A percentile compares a stretch with the other conserved stretches of the same genome.
These are phyloP conservation scores for Nicator chloris DNA, from an alignment of 2,113 vertebrate species.

Conservation along the genomic window DNA sequence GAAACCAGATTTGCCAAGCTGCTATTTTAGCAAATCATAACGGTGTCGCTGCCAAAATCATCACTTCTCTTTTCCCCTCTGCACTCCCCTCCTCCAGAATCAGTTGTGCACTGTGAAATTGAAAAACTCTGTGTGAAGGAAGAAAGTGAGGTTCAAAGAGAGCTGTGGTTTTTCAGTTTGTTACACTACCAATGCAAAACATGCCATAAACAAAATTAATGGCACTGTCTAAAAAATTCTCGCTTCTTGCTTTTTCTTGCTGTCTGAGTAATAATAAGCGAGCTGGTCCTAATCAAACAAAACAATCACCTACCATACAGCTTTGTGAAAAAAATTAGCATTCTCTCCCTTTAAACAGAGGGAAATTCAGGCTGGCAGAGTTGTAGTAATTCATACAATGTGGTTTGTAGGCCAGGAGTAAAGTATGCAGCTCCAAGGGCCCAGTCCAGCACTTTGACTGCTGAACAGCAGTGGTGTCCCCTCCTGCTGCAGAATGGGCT, in stretches of 20 bases:
- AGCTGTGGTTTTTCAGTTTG: conserved; percentile 30
- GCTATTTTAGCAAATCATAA: conserved; percentile 71
- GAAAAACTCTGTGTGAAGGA: conserved; percentile 33
- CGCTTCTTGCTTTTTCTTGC: not conserved
- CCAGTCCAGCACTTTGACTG: not conserved
- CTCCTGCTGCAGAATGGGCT: not conserved
- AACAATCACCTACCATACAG: not conserved
- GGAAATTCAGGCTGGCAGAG: not conserved
- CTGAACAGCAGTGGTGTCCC: not conserved
- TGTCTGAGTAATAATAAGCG: not conserved
- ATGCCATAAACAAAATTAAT: conserved; percentile 57
- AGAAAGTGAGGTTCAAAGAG: conserved; percentile 64
- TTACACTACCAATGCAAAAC: conserved; percentile 28
- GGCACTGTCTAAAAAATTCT: not conserved
- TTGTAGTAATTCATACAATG: not conserved
- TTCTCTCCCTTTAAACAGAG: not conserved
- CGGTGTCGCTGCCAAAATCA: conserved; percentile 56
- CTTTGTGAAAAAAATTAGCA: not conserved
- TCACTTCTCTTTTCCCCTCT: conserved; percentile 37
- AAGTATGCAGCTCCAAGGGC: not conserved
- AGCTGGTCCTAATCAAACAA: not conserved
- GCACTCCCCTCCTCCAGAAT: not conserved
- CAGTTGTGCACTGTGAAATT: conserved; percentile 37
- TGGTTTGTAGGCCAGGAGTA: not conserved
- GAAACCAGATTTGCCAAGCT: conserved; percentile 70